Percentiles rank a stretch among this genome's conserved stretches.
These are phyloP conservation scores for Seriola aureovittata DNA, from an alignment of 2,113 vertebrate genomes.

Conservation along the genomic window DNA sequence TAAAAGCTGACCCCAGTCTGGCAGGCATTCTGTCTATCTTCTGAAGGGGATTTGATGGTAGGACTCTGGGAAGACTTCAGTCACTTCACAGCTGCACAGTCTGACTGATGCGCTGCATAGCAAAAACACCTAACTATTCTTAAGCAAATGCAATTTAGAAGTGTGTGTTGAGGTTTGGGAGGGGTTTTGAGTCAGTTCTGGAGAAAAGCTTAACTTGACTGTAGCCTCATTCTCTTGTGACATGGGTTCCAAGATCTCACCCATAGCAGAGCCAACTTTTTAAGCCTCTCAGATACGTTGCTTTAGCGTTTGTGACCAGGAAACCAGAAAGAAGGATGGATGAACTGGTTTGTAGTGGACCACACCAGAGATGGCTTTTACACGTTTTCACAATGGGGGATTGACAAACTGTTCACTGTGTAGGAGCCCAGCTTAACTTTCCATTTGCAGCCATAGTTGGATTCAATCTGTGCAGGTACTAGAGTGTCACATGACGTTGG, in stretches of 20 bases:
- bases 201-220: constrained; percentile 56
- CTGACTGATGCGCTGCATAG: constrained; percentile 15
- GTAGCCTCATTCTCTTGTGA: constrained; percentile 35
- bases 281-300: constrained; percentile 38
- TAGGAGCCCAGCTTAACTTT: constrained; percentile 27
- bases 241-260: constrained; percentile 39
- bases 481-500: constrained; percentile 34
- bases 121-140: constrained; percentile 35
- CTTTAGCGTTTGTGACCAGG: constrained; percentile 46
- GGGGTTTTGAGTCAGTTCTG: constrained; percentile 18
- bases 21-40: constrained; percentile 50
- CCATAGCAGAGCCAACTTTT: constrained; percentile 25
- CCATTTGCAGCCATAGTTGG: constrained; percentile 11
- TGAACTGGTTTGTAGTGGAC: constrained; percentile 7
- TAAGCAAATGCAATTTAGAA: constrained; percentile 48
- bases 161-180: constrained; percentile 43
- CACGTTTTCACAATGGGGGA: constrained; percentile 18
- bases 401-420: not conserved
- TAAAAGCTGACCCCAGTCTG: constrained; percentile 34
- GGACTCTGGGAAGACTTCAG: constrained; percentile 35
- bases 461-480: constrained; percentile 21
- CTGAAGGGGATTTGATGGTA: constrained; percentile 53
- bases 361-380: constrained; percentile 20
- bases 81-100: constrained; percentile 34
- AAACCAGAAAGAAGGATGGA: constrained; percentile 32